Percentiles rank a stretch among this genome's conserved stretches.
These are phyloP conservation scores for Stictonetta naevosa DNA, from an alignment of 2,113 vertebrate species.

Conservation along the genomic window DNA sequence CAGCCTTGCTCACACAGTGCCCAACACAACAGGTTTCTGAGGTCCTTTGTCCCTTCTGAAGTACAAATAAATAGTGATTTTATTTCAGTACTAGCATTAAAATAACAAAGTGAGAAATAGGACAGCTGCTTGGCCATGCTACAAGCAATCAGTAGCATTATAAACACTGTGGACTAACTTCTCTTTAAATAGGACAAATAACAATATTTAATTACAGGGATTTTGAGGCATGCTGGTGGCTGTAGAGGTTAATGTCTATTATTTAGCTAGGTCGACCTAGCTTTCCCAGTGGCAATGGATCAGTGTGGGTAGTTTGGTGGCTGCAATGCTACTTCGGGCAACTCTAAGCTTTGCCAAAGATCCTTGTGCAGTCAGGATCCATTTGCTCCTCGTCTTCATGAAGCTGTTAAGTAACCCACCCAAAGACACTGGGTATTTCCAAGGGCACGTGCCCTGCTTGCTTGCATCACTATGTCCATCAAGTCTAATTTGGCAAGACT, in stretches of 20 bases:
- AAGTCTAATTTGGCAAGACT: neutral
- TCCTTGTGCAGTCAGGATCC: neutral
- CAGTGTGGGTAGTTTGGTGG: neutral
- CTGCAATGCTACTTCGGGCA: neutral
- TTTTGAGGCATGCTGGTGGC: neutral
- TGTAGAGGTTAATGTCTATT: neutral
- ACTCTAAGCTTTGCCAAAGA: neutral
- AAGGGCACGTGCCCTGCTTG: neutral
- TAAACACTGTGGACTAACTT: neutral
- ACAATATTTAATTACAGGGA: neutral
- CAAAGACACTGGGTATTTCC: neutral
- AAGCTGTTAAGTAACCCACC: neutral
- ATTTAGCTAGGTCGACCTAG: neutral
- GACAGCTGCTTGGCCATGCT: neutral
- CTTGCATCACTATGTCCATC: too few species aligned
- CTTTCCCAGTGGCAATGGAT: neutral
- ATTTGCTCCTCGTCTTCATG: neutral
- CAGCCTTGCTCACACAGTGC: neutral
- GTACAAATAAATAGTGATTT: neutral
- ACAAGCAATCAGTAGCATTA: neutral
- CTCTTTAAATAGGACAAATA: neutral
- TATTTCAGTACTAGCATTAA: neutral
- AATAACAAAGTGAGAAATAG: neutral
- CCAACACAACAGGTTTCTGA: neutral
- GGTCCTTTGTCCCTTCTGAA: neutral